Evolutionary conservation across 2,797 vertebrate genomes (phyloP).

Genomic region (Myotis myotis): DNA sequence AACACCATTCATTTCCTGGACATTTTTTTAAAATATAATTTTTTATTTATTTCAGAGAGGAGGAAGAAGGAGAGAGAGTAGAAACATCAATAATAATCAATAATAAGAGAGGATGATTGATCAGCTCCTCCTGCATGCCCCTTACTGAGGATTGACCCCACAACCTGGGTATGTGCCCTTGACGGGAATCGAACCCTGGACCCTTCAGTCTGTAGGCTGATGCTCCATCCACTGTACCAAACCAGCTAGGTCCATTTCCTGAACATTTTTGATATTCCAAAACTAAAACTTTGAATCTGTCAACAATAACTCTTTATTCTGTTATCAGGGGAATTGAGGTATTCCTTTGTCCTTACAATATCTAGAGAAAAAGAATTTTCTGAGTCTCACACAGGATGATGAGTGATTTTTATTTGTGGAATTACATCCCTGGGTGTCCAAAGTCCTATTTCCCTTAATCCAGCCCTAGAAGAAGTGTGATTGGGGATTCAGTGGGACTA

Average conservation of each 20-base stretch:
- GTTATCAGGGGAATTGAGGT: background rate
- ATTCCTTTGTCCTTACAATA: background rate
- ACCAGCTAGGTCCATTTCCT: background rate
- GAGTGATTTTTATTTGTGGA: background rate
- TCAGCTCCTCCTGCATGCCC: too few species aligned
- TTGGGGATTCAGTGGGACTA: background rate
- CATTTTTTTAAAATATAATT: background rate
- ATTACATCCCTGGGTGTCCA: background rate
- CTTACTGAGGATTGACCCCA: too few species aligned
- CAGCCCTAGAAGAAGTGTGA: background rate
- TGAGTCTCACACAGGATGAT: background rate
- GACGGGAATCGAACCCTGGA: too few species aligned
- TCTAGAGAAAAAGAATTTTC: too few species aligned
- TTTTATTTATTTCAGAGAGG: too few species aligned
- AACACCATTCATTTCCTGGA: background rate
- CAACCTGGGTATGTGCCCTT: too few species aligned
- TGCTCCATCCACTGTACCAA: too few species aligned
- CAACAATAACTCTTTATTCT: background rate
- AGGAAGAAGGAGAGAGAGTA: too few species aligned
- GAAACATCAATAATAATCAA: too few species aligned
- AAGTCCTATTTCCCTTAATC: background rate
- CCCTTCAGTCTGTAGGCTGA: too few species aligned
- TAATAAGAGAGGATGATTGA: too few species aligned
- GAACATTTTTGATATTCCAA: background rate
- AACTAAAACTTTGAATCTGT: background rate